These are phyloP conservation scores for Opisthograptis luteolata DNA, from an alignment of 2,888 invertebrate species.

Conservation along the genomic window DNA sequence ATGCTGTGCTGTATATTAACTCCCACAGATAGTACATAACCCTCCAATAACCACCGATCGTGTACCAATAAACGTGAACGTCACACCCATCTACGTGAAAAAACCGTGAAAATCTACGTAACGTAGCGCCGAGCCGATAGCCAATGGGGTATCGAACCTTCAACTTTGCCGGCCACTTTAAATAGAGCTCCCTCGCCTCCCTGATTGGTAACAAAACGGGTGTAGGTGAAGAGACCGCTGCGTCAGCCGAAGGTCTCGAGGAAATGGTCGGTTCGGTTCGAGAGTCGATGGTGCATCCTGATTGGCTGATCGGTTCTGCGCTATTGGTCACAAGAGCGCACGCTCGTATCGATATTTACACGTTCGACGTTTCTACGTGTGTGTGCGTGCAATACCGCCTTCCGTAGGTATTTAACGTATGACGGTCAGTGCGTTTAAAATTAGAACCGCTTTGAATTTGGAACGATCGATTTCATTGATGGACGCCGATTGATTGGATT, in stretches of 20 bases:
- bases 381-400: constrained; percentile 62
- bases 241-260: constrained; percentile 40
- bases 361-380: constrained; percentile 42
- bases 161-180: constrained; percentile 41
- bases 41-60: constrained; percentile 27
- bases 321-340: constrained; percentile 79
- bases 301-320: constrained; percentile 85
- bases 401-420: constrained; percentile 66
- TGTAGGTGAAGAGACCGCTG: constrained; percentile 21
- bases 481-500: constrained; percentile 19
- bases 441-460: constrained; percentile 39
- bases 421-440: constrained; percentile 38
- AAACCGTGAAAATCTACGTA: constrained; percentile 76
- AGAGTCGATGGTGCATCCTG: constrained; percentile 60
- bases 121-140: constrained; percentile 67
- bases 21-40: constrained; percentile 1
- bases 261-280: constrained; percentile 54
- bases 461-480: constrained; percentile 17
- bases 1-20: too few species aligned
- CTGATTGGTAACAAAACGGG: constrained; percentile 14
- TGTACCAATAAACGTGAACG: constrained; percentile 51
- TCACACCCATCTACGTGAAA: constrained; percentile 58
- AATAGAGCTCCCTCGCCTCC: constrained; percentile 45
- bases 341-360: constrained; percentile 23
- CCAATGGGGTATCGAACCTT: constrained; percentile 80